Evolutionary conservation across 2,797 vertebrate genomes (phyloP).

Genomic region (Chelon auratus): DNA sequence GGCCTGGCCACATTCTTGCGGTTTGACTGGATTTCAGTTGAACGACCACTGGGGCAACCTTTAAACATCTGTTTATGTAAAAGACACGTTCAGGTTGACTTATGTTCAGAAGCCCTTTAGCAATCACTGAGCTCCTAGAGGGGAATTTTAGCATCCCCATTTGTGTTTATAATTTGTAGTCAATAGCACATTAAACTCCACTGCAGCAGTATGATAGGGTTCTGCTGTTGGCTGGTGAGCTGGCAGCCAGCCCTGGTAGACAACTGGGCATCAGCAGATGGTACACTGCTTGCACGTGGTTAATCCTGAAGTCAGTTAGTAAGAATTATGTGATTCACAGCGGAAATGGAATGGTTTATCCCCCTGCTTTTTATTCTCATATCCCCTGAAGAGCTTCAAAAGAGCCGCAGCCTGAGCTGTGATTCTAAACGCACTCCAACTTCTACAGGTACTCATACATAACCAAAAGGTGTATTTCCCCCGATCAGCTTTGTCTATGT

Average conservation of each 20-base stretch:
- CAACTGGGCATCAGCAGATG: conserved; percentile 45
- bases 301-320: conserved; percentile 59
- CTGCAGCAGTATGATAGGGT: conserved; percentile 9
- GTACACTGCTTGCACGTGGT: conserved; percentile 25
- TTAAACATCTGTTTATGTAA: conserved; percentile 42
- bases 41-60: conserved; percentile 22
- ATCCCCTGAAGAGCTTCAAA: conserved; percentile 59
- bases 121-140: conserved; percentile 17
- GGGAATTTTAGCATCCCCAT: conserved; percentile 7
- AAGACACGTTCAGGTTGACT: conserved; percentile 11
- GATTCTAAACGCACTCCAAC: conserved; percentile 36
- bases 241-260: conserved; percentile 42
- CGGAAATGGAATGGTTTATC: conserved; percentile 48
- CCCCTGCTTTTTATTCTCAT: conserved; percentile 46
- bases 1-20: conserved; percentile 57
- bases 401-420: conserved; percentile 46
- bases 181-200: conserved; percentile 35
- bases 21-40: conserved; percentile 32
- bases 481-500: conserved; percentile 56
- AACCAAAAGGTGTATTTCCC: conserved; percentile 59
- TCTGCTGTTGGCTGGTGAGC: conserved; percentile 30
- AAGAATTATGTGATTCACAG: conserved; percentile 49
- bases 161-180: conserved; percentile 20
- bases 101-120: conserved; percentile 23
- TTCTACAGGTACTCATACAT: conserved; percentile 28